Percentiles rank a stretch among this genome's conserved stretches.
Evolutionary conservation across 1,140 invertebrate genomes (phyloP).

Genomic region (Leucophenga varia): DNA sequence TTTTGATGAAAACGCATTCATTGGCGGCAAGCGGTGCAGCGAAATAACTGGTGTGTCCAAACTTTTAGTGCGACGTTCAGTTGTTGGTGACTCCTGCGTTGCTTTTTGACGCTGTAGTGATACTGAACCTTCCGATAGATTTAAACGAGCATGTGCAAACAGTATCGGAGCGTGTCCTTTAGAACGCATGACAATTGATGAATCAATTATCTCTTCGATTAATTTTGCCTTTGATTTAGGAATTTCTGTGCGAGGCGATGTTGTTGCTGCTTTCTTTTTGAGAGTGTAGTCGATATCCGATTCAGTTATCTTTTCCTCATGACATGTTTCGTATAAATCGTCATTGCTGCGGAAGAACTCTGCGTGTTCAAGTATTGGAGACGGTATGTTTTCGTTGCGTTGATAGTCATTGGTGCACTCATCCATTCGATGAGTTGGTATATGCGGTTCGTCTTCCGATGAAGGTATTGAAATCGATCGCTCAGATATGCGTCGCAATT

Average conservation of each 20-base stretch:
- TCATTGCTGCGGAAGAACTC: constrained; percentile 64
- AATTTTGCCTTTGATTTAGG: constrained; percentile 48
- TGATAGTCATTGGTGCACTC: constrained; percentile 64
- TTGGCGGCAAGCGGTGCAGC: constrained; percentile 73
- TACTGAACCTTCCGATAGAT: constrained; percentile 78
- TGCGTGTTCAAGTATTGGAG: constrained; percentile 62
- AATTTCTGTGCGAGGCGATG: constrained; percentile 4
- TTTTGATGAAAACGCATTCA: constrained; percentile 83
- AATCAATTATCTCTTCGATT: constrained; percentile 55
- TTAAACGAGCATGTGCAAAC: constrained; percentile 74
- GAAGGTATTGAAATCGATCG: constrained; percentile 70
- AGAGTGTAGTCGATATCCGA: constrained; percentile 50
- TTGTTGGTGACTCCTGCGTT: constrained; percentile 68
- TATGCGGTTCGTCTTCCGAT: constrained; percentile 64
- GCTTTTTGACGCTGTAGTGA: constrained; percentile 73
- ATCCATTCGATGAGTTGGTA: constrained; percentile 53
- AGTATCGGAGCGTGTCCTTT: constrained; percentile 74
- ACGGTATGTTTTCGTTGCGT: constrained; percentile 62
- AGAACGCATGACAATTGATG: constrained; percentile 55
- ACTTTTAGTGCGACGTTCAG: constrained; percentile 75
- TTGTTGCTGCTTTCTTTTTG: constrained; percentile 26
- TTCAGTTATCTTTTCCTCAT: constrained; percentile 46
- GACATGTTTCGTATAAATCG: constrained; percentile 57
- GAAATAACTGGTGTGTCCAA: constrained; percentile 80
- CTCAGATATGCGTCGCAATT: constrained; percentile 67